These are phyloP conservation scores for Paramormyrops kingsleyae DNA, from an alignment of 2,113 vertebrate species.

Conservation along the genomic window DNA sequence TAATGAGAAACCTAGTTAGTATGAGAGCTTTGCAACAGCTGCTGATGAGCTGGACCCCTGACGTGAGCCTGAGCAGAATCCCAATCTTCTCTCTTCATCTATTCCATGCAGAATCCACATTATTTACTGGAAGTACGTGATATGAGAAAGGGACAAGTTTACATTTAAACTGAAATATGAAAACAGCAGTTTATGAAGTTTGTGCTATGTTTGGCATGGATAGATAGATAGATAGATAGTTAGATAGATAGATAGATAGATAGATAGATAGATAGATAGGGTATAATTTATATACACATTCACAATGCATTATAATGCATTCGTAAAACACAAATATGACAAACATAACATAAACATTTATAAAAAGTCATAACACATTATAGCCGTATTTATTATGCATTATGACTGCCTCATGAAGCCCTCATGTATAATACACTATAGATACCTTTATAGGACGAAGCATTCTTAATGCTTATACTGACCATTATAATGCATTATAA, in stretches of 20 bases:
- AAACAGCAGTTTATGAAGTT: background rate
- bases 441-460: too few species aligned
- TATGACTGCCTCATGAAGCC: too few species aligned
- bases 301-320: too few species aligned
- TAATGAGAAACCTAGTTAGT: constrained; percentile 7
- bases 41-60: background rate
- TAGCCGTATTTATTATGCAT: too few species aligned
- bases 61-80: background rate
- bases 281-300: too few species aligned
- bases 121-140: background rate
- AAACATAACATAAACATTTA: too few species aligned
- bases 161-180: background rate
- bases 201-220: background rate
- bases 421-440: too few species aligned
- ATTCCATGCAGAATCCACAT: background rate
- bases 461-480: too few species aligned
- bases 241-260: too few species aligned
- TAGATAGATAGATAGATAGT: background rate
- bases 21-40: background rate
- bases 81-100: background rate
- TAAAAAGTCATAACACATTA: too few species aligned
- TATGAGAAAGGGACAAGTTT: background rate
- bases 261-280: background rate
- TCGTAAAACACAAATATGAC: too few species aligned
- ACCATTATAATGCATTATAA: too few species aligned